phyloP scores from a whole-genome alignment of 2,888 invertebrate genomes.

The Pterostichus niger region DNA sequence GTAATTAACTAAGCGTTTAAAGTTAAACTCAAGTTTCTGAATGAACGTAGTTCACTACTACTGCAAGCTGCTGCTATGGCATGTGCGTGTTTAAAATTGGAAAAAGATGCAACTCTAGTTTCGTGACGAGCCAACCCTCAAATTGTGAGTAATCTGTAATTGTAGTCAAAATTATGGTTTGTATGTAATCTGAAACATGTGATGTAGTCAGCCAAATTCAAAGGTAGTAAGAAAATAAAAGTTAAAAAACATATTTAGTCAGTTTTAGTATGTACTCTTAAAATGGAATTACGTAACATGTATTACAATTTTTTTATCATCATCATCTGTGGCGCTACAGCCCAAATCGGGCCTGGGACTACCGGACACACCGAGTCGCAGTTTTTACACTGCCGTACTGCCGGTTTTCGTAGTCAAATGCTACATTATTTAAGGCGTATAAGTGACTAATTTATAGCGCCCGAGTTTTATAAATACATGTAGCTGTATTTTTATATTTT shows the following conservation, averaged over 20 bases:
- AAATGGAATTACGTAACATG: too few species aligned
- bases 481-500: too few species aligned
- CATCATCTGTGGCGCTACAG: too few species aligned
- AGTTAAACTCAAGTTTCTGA: constrained; percentile 31
- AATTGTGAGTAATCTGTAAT: not conserved
- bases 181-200: not conserved
- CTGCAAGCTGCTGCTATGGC: constrained; percentile 14
- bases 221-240: not conserved
- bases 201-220: not conserved
- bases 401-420: too few species aligned
- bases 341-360: too few species aligned
- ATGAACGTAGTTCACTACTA: constrained; percentile 10
- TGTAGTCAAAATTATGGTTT: not conserved
- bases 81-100: constrained; percentile 36
- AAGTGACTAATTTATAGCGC: too few species aligned
- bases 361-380: too few species aligned
- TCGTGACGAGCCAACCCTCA: constrained; percentile 54
- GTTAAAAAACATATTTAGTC: not conserved
- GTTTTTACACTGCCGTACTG: too few species aligned
- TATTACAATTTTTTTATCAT: too few species aligned
- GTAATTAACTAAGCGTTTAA: constrained; percentile 28
- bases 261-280: not conserved
- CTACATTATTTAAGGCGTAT: too few species aligned
- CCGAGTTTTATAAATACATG: too few species aligned
- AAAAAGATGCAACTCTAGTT: not conserved